Evolutionary conservation across 1,140 invertebrate species (phyloP).

Genomic region (Drusus annulatus): DNA sequence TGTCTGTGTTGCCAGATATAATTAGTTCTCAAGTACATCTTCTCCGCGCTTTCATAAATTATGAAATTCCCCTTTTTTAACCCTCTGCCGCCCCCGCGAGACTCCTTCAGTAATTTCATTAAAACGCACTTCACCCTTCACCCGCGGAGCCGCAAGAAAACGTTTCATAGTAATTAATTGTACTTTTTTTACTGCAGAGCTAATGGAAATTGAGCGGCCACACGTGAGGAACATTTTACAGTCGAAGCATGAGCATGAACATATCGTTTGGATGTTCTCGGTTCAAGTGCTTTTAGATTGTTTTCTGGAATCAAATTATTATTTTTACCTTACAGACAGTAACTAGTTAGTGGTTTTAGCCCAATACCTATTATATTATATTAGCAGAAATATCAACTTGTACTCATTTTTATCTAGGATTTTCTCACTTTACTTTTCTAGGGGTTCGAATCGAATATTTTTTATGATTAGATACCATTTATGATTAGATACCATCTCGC

Average conservation of each 20-base stretch:
- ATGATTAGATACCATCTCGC: no score
- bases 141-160: conserved; percentile 39
- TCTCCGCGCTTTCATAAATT: background rate
- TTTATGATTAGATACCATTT: no score
- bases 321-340: no score
- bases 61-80: background rate
- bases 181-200: conserved; percentile 31
- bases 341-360: no score
- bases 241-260: background rate
- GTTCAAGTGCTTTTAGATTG: no score
- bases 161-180: conserved; percentile 52
- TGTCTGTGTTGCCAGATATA: background rate
- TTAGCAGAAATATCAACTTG: no score
- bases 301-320: no score
- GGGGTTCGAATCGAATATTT: no score
- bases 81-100: background rate
- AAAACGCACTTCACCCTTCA: conserved; percentile 37
- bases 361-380: no score
- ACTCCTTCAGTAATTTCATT: conserved; percentile 51
- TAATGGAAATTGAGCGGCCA: conserved; percentile 12
- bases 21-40: background rate
- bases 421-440: no score
- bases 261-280: no score
- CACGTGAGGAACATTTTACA: background rate
- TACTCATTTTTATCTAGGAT: no score